Conservation (phyloP, 2,113 vertebrate species). For the Thryonomys swinderianus region DNA sequence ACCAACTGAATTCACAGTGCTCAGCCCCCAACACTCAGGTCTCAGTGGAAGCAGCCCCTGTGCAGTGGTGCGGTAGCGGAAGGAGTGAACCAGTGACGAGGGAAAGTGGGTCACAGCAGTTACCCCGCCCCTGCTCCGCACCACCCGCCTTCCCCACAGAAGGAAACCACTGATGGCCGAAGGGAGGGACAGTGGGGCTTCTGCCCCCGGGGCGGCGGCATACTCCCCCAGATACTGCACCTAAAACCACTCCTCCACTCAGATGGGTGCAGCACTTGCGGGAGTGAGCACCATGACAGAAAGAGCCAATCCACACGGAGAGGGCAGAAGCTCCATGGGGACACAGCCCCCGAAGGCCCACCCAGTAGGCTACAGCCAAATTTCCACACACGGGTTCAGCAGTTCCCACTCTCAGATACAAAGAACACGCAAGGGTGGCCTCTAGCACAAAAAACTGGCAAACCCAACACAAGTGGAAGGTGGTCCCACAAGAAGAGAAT, state of each 20-base stretch:
- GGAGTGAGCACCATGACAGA: background rate
- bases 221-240: fast-evolving
- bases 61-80: background rate
- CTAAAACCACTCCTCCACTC: background rate
- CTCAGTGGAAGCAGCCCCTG: background rate
- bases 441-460: background rate
- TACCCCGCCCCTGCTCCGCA: no score
- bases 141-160: background rate
- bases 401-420: background rate
- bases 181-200: background rate
- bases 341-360: background rate
- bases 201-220: no score
- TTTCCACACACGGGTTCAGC: background rate
- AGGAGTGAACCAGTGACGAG: background rate
- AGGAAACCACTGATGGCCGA: background rate
- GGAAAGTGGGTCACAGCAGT: no score
- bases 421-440: background rate
- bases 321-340: background rate
- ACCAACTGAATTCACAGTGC: background rate
- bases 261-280: background rate
- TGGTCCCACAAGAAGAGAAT: background rate
- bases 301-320: fast-evolving
- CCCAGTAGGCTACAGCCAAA: background rate
- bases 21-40: background rate
- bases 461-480: background rate